Percentiles rank a stretch among this genome's conserved stretches.
phyloP scores from a whole-genome alignment of 2,888 invertebrate genomes.

The Amphimallon solstitiale region DNA sequence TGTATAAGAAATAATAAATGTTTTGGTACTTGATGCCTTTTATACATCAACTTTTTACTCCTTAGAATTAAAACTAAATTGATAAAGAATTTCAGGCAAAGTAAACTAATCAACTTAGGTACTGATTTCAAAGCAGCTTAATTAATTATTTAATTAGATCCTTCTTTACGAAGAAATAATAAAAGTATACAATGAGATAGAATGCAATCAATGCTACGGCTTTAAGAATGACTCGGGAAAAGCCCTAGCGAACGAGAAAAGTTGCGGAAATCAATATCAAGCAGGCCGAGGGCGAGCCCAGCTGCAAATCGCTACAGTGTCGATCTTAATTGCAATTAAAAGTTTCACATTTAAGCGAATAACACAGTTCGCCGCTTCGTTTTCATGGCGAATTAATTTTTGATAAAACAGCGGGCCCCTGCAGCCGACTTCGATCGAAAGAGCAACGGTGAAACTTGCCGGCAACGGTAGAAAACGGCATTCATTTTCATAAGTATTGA shows the following conservation, averaged over 20 bases:
- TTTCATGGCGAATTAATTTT: constrained; percentile 32
- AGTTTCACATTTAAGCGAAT: constrained; percentile 35
- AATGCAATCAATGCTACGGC: constrained; percentile 48
- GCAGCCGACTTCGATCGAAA: constrained; percentile 5
- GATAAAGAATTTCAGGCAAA: no score
- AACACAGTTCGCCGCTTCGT: constrained; percentile 21
- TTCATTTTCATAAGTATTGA: constrained; percentile 38
- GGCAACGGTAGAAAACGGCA: constrained; percentile 20
- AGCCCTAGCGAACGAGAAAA: constrained; percentile 47
- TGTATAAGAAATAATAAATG: no score
- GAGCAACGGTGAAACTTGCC: constrained; percentile 3
- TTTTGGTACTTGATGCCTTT: no score
- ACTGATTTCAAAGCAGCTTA: no score
- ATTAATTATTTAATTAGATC: neutral
- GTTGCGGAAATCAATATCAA: constrained; percentile 51
- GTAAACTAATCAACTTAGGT: no score
- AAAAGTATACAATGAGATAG: constrained; percentile 33
- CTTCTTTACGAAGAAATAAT: neutral
- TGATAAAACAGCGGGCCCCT: constrained; percentile 24
- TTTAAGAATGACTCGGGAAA: constrained; percentile 46
- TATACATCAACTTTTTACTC: no score
- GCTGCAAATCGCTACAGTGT: constrained; percentile 43
- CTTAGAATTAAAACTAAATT: no score
- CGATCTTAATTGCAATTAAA: constrained; percentile 44
- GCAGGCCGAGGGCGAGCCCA: constrained; percentile 47